These are phyloP conservation scores for Notothenia rossii DNA, from an alignment of 2,113 vertebrate genomes.

Conservation along the genomic window DNA sequence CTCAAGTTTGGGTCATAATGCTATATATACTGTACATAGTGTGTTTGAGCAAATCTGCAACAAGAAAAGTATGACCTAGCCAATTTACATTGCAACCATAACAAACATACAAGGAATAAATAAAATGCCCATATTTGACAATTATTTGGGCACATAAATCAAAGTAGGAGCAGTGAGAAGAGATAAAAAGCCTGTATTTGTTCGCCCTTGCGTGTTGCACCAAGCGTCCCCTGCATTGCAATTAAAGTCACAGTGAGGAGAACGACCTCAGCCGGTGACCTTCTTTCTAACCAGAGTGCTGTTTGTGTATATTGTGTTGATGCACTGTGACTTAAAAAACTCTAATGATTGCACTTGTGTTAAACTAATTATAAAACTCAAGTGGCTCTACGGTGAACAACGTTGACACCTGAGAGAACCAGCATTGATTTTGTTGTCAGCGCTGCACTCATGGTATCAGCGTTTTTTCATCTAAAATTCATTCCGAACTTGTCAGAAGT, in stretches of 20 bases:
- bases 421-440: conserved; percentile 13
- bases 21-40: too few relatives aligned
- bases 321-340: not conserved
- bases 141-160: too few relatives aligned
- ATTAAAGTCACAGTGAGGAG: conserved; percentile 23
- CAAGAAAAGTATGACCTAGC: too few relatives aligned
- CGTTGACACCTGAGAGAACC: conserved; percentile 1
- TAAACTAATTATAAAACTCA: not conserved
- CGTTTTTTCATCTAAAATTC: conserved; percentile 2
- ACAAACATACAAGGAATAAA: too few relatives aligned
- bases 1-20: not conserved
- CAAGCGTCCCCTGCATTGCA: not conserved
- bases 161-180: too few relatives aligned
- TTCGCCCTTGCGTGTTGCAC: not conserved
- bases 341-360: conserved; percentile 2
- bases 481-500: conserved; percentile 1
- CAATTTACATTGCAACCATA: too few relatives aligned
- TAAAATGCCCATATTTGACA: too few relatives aligned
- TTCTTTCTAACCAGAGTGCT: not conserved
- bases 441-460: conserved; percentile 6
- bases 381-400: not conserved
- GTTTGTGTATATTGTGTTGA: conserved; percentile 6
- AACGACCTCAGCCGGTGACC: not conserved
- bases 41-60: too few relatives aligned
- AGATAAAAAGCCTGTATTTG: not conserved